These are phyloP conservation scores for Larimichthys crocea DNA, from an alignment of 2,113 vertebrate genomes.

Conservation along the genomic window DNA sequence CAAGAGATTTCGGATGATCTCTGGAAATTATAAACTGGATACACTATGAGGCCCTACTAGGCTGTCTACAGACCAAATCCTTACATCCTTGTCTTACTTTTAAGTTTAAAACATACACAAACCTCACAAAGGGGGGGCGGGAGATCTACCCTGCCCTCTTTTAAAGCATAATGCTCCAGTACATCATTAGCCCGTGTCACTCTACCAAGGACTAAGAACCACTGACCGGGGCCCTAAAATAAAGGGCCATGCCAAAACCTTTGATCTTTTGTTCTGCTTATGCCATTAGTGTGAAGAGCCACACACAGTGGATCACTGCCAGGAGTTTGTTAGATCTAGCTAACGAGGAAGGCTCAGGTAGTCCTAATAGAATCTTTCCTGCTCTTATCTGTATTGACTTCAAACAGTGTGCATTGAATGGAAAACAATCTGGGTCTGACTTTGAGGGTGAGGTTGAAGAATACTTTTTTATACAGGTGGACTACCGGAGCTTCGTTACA, in stretches of 20 bases:
- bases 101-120: slow-evolving; percentile 24
- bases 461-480: slow-evolving; percentile 65
- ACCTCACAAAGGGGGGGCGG: background rate
- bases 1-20: background rate
- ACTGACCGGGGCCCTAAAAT: slow-evolving; percentile 46
- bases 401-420: slow-evolving; percentile 69
- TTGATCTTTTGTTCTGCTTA: slow-evolving; percentile 76
- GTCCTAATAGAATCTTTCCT: slow-evolving; percentile 70
- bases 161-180: slow-evolving; percentile 39
- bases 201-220: slow-evolving; percentile 43
- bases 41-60: background rate
- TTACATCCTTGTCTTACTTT: background rate
- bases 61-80: background rate
- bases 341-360: slow-evolving; percentile 77
- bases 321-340: slow-evolving; percentile 68
- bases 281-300: slow-evolving; percentile 66
- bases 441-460: slow-evolving; percentile 66
- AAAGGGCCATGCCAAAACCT: slow-evolving; percentile 57
- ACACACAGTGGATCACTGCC: slow-evolving; percentile 45
- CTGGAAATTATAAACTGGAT: background rate
- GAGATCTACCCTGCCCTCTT: background rate
- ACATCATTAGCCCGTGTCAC: slow-evolving; percentile 67
- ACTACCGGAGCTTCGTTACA: slow-evolving; percentile 38
- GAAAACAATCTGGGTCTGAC: slow-evolving; percentile 64
- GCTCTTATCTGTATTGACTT: slow-evolving; percentile 75